Conservation (phyloP, 2,888 invertebrate species). For the Corythucha ciliata region DNA sequence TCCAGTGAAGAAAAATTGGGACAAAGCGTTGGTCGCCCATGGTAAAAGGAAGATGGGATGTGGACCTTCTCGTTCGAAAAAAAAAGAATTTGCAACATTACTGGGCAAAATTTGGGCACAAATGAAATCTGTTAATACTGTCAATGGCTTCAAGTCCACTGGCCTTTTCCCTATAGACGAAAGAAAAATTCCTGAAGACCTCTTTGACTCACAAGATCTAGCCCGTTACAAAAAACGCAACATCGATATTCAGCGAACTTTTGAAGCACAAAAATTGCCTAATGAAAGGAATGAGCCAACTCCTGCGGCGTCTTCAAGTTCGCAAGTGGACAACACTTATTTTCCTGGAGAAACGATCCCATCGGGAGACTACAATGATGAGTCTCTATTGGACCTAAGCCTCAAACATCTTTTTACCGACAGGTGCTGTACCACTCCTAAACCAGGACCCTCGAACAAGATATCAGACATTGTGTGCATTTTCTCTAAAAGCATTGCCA, state of each 20-base stretch:
- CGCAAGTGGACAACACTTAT: slow-evolving; percentile 7
- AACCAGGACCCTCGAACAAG: neutral
- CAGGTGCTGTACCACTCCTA: neutral
- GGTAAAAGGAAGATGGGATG: slow-evolving; percentile 10
- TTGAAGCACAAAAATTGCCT: neutral
- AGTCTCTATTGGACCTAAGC: slow-evolving; percentile 10
- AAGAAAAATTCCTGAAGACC: slow-evolving; percentile 20
- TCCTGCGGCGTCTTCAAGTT: neutral
- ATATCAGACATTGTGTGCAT: slow-evolving; percentile 6
- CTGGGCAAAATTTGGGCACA: slow-evolving; percentile 23
- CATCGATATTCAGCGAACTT: neutral
- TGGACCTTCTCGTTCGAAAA: slow-evolving; percentile 11
- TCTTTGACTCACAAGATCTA: slow-evolving; percentile 17
- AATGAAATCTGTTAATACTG: slow-evolving; percentile 14
- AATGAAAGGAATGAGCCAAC: neutral
- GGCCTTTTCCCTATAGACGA: slow-evolving; percentile 19
- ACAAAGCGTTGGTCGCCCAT: slow-evolving; percentile 15
- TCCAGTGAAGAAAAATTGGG: slow-evolving; percentile 21
- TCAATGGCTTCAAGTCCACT: slow-evolving; percentile 13
- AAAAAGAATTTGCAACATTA: slow-evolving; percentile 17
- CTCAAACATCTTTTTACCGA: no score
- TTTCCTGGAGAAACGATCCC: slow-evolving; percentile 11
- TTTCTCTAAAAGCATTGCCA: slow-evolving; percentile 14
- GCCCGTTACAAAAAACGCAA: slow-evolving; percentile 17
- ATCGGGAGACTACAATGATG: neutral